Base-by-base conservation (phyloP, 2,797 vertebrate species). In the Alectoris magna region DNA sequence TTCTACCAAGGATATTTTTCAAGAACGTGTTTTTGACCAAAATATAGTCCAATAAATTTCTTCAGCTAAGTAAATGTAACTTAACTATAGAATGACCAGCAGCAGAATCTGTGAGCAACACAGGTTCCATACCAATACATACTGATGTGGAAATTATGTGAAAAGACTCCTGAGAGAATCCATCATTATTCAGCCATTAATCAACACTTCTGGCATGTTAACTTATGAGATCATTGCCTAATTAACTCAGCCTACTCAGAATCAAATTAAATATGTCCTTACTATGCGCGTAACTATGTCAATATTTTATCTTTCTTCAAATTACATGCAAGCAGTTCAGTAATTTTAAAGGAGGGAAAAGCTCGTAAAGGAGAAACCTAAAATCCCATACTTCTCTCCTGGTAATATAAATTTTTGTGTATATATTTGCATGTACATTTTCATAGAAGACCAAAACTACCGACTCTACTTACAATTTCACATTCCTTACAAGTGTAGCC, bases 401-500 rank as follows among this genome's bases (percentile, higher is more conserved):
- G 31, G 6, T 68, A 43, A 56, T 21, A 36, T 62, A 70, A 62
- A 60, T 68, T 80, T 89, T 76, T 89, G n/a, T 31, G 74, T 8
- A 5, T 8, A 5, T 8, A 48, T 81, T 68, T 74, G 31, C 19
- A 74, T 6, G 53, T 31, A 76, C 14, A 43, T 10, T 48, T 10
- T 58, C 23, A 68, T 3, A 79, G 31, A 38, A 89, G 27, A 84
- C 14, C n/a, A 72, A 36, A 73, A 67, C 76, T 70, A 66, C 60
- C 88, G 68, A 53, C 31, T 38, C 38, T 83, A 98, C 98, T 98
- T 95, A 99, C 99, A 41, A 98, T 89, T 93, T 99, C 98, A 97
- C 99, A 99, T 94, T 99, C 99, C 95, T 99, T 99, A 96, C 99
- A 99, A 51, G 98, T 99, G 26, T 99, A 98, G 62, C 99, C 99